A percentile compares a stretch with the other conserved stretches of the same genome.
Evolutionary conservation across 1,140 invertebrate genomes (phyloP).

Genomic region (Drosophila rufa): DNA sequence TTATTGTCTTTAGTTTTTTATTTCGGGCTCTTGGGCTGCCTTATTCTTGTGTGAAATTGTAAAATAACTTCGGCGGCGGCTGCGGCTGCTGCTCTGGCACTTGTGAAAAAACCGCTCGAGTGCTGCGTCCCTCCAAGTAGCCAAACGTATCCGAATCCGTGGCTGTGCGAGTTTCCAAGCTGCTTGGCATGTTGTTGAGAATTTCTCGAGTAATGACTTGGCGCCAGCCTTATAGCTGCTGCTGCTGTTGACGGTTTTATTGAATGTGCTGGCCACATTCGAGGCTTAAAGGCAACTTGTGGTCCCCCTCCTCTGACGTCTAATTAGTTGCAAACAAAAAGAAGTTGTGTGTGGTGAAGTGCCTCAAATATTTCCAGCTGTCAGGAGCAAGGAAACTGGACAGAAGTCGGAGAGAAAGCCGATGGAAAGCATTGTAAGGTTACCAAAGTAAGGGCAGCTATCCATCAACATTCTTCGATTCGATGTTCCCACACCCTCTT

Average conservation of each 20-base stretch:
- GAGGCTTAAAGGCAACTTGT: slow-evolving; percentile 37
- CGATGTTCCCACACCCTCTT: slow-evolving; percentile 31
- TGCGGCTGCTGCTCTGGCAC: slow-evolving; percentile 18
- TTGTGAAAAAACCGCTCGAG: slow-evolving; percentile 63
- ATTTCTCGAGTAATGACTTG: slow-evolving; percentile 36
- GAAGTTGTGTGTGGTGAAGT: slow-evolving; percentile 48
- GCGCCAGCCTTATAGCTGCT: slow-evolving; percentile 21
- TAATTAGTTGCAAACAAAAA: slow-evolving; percentile 53
- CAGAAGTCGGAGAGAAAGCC: neutral
- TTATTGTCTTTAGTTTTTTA: slow-evolving; percentile 43
- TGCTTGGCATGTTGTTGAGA: slow-evolving; percentile 63
- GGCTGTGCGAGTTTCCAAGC: slow-evolving; percentile 11
- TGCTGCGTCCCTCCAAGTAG: slow-evolving; percentile 57
- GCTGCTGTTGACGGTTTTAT: slow-evolving; percentile 4
- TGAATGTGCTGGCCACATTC: slow-evolving; percentile 16
- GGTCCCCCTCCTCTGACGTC: slow-evolving; percentile 14
- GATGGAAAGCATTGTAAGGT: neutral
- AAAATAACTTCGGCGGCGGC: slow-evolving; percentile 52
- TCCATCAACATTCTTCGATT: slow-evolving; percentile 4
- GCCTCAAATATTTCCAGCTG: slow-evolving; percentile 62
- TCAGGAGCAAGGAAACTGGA: slow-evolving; percentile 35
- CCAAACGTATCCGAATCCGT: slow-evolving; percentile 31
- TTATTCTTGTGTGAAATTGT: slow-evolving; percentile 56
- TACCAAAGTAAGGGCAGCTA: neutral
- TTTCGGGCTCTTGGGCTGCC: slow-evolving; percentile 12